Base-by-base conservation (phyloP, 2,797 vertebrate species). In the Prunella strophiata region DNA sequence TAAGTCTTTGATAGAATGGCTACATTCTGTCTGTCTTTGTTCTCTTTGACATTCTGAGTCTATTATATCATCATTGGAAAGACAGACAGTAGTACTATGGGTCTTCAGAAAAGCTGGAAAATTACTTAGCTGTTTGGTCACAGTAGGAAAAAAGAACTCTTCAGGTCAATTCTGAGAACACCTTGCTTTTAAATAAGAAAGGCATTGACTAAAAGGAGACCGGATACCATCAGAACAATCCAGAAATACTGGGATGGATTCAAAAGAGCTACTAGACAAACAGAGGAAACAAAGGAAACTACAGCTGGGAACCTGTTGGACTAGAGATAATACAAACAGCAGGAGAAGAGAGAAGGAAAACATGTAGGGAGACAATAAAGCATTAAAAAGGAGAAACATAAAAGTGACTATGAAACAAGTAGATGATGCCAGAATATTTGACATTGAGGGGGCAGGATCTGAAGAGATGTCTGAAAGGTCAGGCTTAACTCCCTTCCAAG, bases 291-390 rank as follows among this genome's bases (percentile, higher is more conserved):
- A 98, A 97, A 97, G 93, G 55, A 93, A 96, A 79, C 84, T 92
- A 55, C 74, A 95, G 38, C 88, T 95, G 96, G 80, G 94, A 96
- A 97, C 91, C 92, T 91, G 87, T 96, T 96, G 90, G 94, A 95
- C 82, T 87, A 79, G 52, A 95, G 80, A 96, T 96, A 98, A 97
- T 91, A 96, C 72, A 85, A 97, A 88, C 95, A 97, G 95, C 58
- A 42, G 95, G 96, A 96, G 75, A 93, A 96, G 84, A 80, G 55
- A 91, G 74, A 95, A 92, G 15, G 30, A 94, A 97, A 97, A 96
- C 47, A 76, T 36, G 85, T 34, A 95, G 84, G 67, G 25, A 75
- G 63, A 68, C 65, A 80, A 91, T 20, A 85, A 89, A 94, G 70
- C 61, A 87, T 92, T 96, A 83, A 96, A 97, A 96, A 95, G 72